Conservation (phyloP, 64 coral and sea anemone genomes). For the Anthopleura sola region DNA sequence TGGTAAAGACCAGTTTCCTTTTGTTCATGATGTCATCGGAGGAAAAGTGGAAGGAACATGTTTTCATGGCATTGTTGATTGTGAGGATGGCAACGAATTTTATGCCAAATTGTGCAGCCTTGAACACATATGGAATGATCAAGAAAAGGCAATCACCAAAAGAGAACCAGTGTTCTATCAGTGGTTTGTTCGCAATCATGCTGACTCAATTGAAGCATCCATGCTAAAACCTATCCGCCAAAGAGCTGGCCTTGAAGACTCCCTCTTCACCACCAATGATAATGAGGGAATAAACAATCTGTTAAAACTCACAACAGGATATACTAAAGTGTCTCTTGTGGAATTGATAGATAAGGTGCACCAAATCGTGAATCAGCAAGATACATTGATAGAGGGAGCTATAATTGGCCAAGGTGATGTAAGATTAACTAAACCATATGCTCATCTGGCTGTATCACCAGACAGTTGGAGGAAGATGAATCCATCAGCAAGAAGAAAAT, state of each 20-base stretch:
- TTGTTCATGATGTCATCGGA: slow-evolving; percentile 36
- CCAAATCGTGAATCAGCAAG: slow-evolving; percentile 38
- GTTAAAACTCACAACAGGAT: slow-evolving; percentile 42
- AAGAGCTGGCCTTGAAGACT: slow-evolving; percentile 33
- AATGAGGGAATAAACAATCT: slow-evolving; percentile 45
- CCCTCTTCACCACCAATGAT: slow-evolving; percentile 31
- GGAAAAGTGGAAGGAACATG: not conserved
- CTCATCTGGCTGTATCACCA: slow-evolving; percentile 23
- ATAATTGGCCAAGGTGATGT: slow-evolving; percentile 31
- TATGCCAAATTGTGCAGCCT: slow-evolving; percentile 15
- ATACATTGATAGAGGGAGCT: slow-evolving; percentile 48
- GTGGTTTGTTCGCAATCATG: slow-evolving; percentile 35
- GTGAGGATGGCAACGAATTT: slow-evolving; percentile 12
- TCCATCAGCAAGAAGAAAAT: slow-evolving; percentile 19
- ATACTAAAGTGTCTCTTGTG: slow-evolving; percentile 28
- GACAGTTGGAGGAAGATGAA: slow-evolving; percentile 41
- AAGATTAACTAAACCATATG: slow-evolving; percentile 24
- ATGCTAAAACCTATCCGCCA: slow-evolving; percentile 34
- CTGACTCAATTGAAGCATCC: slow-evolving; percentile 20
- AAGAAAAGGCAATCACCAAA: slow-evolving; percentile 23
- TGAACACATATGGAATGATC: slow-evolving; percentile 41
- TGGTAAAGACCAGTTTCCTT: not conserved
- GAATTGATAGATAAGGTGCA: slow-evolving; percentile 32
- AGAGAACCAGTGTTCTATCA: slow-evolving; percentile 33
- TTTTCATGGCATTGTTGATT: slow-evolving; percentile 41